Base-by-base conservation (phyloP, 1,140 invertebrate species). In the Chymomyza costata region DNA sequence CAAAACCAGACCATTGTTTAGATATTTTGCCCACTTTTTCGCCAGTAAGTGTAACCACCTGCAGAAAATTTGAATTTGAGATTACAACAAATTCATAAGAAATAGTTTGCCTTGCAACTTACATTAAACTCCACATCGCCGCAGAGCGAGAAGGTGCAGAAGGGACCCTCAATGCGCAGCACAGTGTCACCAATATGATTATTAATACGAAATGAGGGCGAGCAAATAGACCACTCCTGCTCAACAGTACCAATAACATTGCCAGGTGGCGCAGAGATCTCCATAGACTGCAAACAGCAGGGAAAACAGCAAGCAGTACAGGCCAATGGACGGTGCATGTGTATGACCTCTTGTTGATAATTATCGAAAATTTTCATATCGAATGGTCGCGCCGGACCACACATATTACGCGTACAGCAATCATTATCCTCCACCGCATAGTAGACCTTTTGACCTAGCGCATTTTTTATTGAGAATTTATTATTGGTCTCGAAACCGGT, bases 401-500 rank as follows among this genome's bases (percentile, higher is more conserved):
- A 92, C 67, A 91, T 94, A 64, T 92, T 91, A 65, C 95, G 87
- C 2, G 90, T 91, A 54, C 92, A 93, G 60, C 91, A 91, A 83
- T 93, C 92, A 32, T 92, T 94, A 48, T 96, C 92, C 87, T 97
- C 96, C 3, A 90, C 90, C 14, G 95, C 94, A 80, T 90, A 93
- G 82, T 92, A 97, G 0, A 97, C 89, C 78, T 93, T 93, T 83
- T 96, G 93, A 1, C 94, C 91, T 30, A 90, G 63, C 48, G 88
- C 90, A 82, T 92, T 95, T 86, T 92, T 93, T 13, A 96, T 88
- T 3, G 90, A 90, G 85, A 94, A 96, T 86, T 95, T 96, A 82
- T 96, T 97, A 70, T 93, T 92, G n/a, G 93, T 95, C 86, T 96
- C 94, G 87, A 92, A 96, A n/a, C 93, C 93, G 52, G 90, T 91